Base-by-base conservation (phyloP, 2,113 vertebrate genomes). In the Chroicocephalus ridibundus region DNA sequence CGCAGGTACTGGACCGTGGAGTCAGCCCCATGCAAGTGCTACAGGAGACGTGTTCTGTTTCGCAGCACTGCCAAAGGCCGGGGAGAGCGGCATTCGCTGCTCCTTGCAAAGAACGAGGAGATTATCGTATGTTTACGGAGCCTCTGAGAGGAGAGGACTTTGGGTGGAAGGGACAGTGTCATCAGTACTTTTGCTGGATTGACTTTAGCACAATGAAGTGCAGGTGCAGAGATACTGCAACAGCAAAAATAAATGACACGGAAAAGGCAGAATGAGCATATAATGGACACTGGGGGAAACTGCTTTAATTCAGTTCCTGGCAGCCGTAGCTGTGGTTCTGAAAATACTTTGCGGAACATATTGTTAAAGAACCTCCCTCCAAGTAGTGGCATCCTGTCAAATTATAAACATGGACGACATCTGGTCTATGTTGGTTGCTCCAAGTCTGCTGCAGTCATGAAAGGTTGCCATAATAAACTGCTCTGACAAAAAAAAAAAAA, bases 361-460 rank as follows among this genome's bases (percentile, higher is more conserved):
- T 65, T 93, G 93, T 95, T 38, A 95, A 91, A 9, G 60, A 95
- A 80, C 81, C 95, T 97, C 96, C 89, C 86, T 95, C 84, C 78
- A 85, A 18, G 89, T 44, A 80, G 95, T 95, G 93, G 96, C 94
- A 97, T 70, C 89, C 86, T 88, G 94, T 94, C 96, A 96, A 91
- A 90, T 90, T 92, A 90, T 44, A 89, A 97, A 93, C 93, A 90
- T 54, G 70, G 86, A 85, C 2, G 0, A 91, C 95, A 96, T 96
- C 96, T 97, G 97, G 89, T 60, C 84, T 88, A 11, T 42, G 76
- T 44, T 91, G 97, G 91, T 92, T 5, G 61, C 96, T 96, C 93
- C 93, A 92, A 93, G 90, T 79, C 93, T 93, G 95, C 94, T 93
- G 94, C 96, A 96, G 82, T 64, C 82, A 15, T 64, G 90, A 90